phyloP scores from a whole-genome alignment of 2,888 invertebrate species.

The Hirudinaria manillensis region DNA sequence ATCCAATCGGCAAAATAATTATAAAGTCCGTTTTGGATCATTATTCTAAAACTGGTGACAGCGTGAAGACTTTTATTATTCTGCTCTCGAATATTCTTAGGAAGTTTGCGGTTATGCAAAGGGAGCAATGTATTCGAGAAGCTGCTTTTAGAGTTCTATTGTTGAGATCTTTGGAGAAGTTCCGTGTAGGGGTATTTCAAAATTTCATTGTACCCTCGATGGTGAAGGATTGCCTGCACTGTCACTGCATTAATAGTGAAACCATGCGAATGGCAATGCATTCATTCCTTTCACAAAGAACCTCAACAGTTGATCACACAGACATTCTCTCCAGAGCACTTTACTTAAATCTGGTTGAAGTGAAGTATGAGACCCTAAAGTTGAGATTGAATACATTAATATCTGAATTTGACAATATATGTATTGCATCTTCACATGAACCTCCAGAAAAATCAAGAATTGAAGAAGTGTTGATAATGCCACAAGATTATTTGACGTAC shows the following conservation, averaged over 20 bases:
- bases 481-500: neutral
- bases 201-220: neutral
- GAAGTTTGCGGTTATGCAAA: neutral
- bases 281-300: too few relatives aligned
- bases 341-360: too few relatives aligned
- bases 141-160: neutral
- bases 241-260: neutral
- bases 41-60: conserved; percentile 4
- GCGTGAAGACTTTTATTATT: neutral
- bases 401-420: conserved; percentile 21
- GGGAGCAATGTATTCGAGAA: neutral
- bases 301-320: too few relatives aligned
- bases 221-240: neutral
- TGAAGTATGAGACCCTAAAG: too few relatives aligned
- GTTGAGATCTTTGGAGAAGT: neutral
- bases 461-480: neutral
- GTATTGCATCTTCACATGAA: neutral
- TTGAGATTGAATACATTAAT: neutral
- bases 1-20: neutral
- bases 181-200: neutral
- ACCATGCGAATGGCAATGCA: neutral
- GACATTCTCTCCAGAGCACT: neutral
- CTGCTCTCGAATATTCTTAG: neutral
- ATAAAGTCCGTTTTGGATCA: neutral
- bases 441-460: neutral